Conservation (phyloP, 2,797 vertebrate genomes). For the Coreius guichenoti region DNA sequence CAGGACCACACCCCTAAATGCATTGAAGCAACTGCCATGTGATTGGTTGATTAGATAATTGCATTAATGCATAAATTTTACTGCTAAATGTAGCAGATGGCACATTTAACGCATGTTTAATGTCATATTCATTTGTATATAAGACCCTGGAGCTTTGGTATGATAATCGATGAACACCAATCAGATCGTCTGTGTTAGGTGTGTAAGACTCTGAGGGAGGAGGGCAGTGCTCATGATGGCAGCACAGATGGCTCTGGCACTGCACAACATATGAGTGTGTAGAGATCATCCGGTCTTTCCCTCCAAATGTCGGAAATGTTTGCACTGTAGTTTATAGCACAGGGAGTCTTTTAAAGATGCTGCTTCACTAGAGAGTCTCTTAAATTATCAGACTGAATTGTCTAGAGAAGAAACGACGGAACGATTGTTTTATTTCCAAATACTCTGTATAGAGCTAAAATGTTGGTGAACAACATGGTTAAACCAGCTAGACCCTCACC, state of each 20-base stretch:
- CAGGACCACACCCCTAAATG: too few species aligned
- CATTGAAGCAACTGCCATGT: too few species aligned
- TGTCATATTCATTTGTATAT: neutral
- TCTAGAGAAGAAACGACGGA: neutral
- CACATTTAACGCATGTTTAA: neutral
- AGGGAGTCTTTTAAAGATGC: neutral
- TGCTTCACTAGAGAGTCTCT: neutral
- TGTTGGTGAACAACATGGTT: neutral
- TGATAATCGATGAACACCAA: slow-evolving; percentile 1
- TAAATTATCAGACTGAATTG: neutral
- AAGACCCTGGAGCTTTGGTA: neutral
- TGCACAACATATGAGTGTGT: slow-evolving; percentile 44
- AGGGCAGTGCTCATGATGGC: slow-evolving; percentile 41
- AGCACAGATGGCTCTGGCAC: slow-evolving; percentile 60
- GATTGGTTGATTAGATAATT: too few species aligned
- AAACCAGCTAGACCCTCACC: neutral
- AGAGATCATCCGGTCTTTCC: slow-evolving; percentile 46
- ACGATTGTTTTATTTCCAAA: neutral
- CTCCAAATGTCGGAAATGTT: slow-evolving; percentile 34
- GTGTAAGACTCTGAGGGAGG: slow-evolving; percentile 37
- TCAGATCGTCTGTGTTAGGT: neutral
- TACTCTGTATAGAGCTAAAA: neutral
- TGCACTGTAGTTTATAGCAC: slow-evolving; percentile 17
- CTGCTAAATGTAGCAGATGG: neutral
- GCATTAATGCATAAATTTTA: too few species aligned